These are phyloP conservation scores for Lindbergichthys nudifrons DNA, from an alignment of 2,797 vertebrate species.

Conservation along the genomic window DNA sequence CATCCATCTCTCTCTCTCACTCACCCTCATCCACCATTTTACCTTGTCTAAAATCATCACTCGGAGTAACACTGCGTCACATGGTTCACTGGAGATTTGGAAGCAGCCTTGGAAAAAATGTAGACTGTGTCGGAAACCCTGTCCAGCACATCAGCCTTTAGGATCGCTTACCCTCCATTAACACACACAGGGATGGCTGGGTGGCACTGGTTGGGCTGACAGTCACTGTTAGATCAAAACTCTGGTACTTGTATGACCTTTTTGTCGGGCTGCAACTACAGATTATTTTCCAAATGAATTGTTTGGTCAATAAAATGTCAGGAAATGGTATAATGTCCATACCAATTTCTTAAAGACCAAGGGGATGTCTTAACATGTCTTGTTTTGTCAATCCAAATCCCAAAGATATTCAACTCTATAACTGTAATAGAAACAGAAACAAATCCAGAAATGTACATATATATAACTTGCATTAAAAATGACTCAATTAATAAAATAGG, in stretches of 20 bases:
- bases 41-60: slow-evolving; percentile 50
- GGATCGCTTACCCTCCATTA: slow-evolving; percentile 38
- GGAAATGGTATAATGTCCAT: no score
- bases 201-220: slow-evolving; percentile 42
- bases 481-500: no score
- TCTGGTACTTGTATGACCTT: slow-evolving; percentile 9
- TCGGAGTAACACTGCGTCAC: slow-evolving; percentile 33
- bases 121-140: slow-evolving; percentile 30
- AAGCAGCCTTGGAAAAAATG: slow-evolving; percentile 20
- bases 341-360: no score
- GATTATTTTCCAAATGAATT: no score
- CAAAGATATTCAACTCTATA: no score
- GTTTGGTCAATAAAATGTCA: no score
- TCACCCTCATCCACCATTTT: slow-evolving; percentile 57
- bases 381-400: no score
- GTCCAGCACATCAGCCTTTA: slow-evolving; percentile 42
- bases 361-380: no score
- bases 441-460: no score
- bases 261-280: not conserved
- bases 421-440: no score
- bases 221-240: slow-evolving; percentile 45
- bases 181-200: slow-evolving; percentile 25
- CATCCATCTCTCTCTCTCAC: slow-evolving; percentile 45
- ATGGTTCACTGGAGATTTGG: slow-evolving; percentile 59
- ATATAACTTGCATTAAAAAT: no score